phyloP scores from a whole-genome alignment of 2,797 vertebrate genomes.

The Rhincodon typus region DNA sequence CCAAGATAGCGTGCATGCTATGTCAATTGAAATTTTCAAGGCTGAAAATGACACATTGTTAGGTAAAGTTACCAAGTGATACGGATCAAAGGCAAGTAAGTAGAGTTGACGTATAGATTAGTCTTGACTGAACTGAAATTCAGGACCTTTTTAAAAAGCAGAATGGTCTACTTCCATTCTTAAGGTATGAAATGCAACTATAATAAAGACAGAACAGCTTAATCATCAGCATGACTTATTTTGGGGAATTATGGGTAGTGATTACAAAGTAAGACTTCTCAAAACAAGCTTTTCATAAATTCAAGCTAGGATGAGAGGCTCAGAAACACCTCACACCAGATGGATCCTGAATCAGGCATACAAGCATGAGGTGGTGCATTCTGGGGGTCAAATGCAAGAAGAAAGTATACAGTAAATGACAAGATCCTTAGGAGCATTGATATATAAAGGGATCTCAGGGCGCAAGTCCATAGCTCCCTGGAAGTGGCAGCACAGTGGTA shows the following conservation, averaged over 20 bases:
- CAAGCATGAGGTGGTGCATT: too few relatives aligned
- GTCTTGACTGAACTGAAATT: too few relatives aligned
- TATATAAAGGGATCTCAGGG: too few relatives aligned
- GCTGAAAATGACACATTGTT: not conserved
- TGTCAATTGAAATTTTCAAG: not conserved
- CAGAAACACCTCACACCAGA: not conserved
- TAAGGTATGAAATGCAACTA: not conserved
- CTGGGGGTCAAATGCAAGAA: too few relatives aligned
- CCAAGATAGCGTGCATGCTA: not conserved
- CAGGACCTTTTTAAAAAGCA: too few relatives aligned
- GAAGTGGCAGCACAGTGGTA: too few relatives aligned
- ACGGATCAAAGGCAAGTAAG: not conserved
- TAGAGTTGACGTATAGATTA: not conserved
- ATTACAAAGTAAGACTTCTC: not conserved
- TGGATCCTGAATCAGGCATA: not conserved
- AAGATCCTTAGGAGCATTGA: too few relatives aligned
- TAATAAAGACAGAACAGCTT: not conserved
- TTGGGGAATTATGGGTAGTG: not conserved
- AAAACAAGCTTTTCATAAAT: not conserved
- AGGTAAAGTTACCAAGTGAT: not conserved
- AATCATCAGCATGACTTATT: not conserved
- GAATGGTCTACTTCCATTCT: too few relatives aligned
- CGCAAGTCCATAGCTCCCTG: too few relatives aligned
- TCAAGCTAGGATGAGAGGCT: not conserved
- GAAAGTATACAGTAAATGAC: too few relatives aligned